Evolutionary conservation across 1,140 invertebrate species (phyloP), one percentile per base, ranked within the genome.

Genomic region (Polypedilum vanderplanki): DNA sequence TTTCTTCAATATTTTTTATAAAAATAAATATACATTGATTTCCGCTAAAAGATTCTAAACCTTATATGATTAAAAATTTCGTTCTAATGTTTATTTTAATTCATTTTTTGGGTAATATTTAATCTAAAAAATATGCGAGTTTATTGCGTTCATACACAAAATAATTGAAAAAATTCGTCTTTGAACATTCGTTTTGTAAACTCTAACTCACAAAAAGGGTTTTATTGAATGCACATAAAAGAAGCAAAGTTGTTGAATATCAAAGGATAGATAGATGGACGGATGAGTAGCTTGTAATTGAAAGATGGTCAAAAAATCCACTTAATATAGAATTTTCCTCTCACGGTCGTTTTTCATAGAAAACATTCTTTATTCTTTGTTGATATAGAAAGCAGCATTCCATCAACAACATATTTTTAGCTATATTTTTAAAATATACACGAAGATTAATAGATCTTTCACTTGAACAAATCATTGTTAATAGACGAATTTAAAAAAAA

Each of bases 111-210:
- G 24, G 5, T 33, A 33, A 33, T 5, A 33, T 33, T 5, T 33
- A 33, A 33, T 33, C 24, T 33, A 33, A 33, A 33, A 33, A 33
- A 33, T 33, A 33, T 33, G 24, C 24, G 24, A 33, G 24, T 33
- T 33, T 33, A 33, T 33, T 33, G 24, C 24, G 24, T 33, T 33
- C 24, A 33, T 33, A 33, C 5, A 33, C 10, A 15, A 57, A n/a
- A 57, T 57, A 57, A 57, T 57, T 57, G 46, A 12, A 57, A 57
- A 57, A 57, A 57, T 33, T 57, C 46, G 12, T 57, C 46, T 57
- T 57, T 57, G 46, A 57, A 57, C 46, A 12, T n/a, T n/a, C 46
- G 46, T 33, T 33, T 33, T 33, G 1, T 5, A 33, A 15, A 46
- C 4, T 57, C 12, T 57, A 57, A 57, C 12, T 12, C 46, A n/a